Evolutionary conservation across 1,140 invertebrate species (phyloP).

Genomic region (Oryctes rhinoceros): DNA sequence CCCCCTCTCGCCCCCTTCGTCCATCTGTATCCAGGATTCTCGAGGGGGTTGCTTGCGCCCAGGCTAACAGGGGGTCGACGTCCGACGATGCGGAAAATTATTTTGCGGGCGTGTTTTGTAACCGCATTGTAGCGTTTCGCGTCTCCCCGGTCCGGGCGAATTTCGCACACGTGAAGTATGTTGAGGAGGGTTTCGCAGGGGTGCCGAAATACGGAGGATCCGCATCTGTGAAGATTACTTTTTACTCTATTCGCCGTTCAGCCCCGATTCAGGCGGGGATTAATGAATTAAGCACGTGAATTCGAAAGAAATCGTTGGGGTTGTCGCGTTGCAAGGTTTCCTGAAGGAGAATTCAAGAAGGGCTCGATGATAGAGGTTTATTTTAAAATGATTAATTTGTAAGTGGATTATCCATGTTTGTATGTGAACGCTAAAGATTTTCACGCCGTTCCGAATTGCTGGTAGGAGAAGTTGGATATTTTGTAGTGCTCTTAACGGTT

Average conservation of each 20-base stretch:
- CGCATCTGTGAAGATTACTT: slow-evolving; percentile 13
- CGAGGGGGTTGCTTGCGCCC: neutral
- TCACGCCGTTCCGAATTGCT: too few species aligned
- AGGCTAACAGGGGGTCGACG: neutral
- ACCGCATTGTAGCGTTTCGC: slow-evolving; percentile 48
- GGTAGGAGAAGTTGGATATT: too few species aligned
- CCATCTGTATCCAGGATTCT: slow-evolving; percentile 14
- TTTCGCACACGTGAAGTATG: neutral
- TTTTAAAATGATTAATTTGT: too few species aligned
- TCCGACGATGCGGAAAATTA: slow-evolving; percentile 50
- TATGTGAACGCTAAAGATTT: too few species aligned
- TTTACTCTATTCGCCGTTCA: too few species aligned
- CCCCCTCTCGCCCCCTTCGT: slow-evolving; percentile 42
- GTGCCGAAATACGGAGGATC: neutral
- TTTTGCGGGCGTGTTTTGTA: slow-evolving; percentile 53
- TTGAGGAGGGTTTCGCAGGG: neutral
- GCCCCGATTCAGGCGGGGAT: neutral
- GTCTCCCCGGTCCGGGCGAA: neutral
- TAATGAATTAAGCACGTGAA: slow-evolving; percentile 1
- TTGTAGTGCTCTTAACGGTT: too few species aligned
- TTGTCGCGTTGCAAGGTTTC: too few species aligned
- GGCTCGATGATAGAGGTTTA: too few species aligned
- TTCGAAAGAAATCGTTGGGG: neutral
- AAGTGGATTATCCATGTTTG: too few species aligned
- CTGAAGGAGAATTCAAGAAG: too few species aligned